phyloP scores from a whole-genome alignment of 2,888 invertebrate genomes.

The Marasmarcha lunaedactyla region DNA sequence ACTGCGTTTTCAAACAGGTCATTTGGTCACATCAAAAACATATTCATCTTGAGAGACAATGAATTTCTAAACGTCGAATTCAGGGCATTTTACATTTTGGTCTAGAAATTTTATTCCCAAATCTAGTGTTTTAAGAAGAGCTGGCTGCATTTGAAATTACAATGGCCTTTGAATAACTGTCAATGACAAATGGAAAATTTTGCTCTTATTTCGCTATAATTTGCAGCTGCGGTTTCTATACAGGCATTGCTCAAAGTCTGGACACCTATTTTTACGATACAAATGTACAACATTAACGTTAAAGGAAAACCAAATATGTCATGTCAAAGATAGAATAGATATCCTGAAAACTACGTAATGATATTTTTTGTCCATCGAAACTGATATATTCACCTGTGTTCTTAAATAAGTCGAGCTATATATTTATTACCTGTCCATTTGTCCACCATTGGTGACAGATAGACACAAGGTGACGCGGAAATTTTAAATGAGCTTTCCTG shows the following conservation, averaged over 20 bases:
- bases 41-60: constrained; percentile 33
- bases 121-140: background rate
- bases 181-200: background rate
- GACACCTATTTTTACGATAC: too few relatives aligned
- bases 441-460: constrained; percentile 14
- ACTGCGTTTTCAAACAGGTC: constrained; percentile 60
- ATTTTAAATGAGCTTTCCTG: constrained; percentile 22
- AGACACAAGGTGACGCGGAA: constrained; percentile 31
- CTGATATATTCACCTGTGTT: constrained; percentile 16
- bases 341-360: too few relatives aligned
- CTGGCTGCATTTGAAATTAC: background rate
- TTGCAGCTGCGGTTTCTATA: too few relatives aligned
- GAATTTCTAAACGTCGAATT: constrained; percentile 5
- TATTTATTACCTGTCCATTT: constrained; percentile 9
- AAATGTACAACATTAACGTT: too few relatives aligned
- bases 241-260: too few relatives aligned
- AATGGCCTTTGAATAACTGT: background rate
- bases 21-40: constrained; percentile 39
- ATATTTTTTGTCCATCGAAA: too few relatives aligned
- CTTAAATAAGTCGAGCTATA: constrained; percentile 12
- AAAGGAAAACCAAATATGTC: too few relatives aligned
- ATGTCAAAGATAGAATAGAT: too few relatives aligned
- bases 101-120: constrained; percentile 13
- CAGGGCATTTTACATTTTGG: constrained; percentile 21
- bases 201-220: background rate